Evolutionary conservation across 2,888 invertebrate genomes (phyloP).

Genomic region (Agrotis clavis): DNA sequence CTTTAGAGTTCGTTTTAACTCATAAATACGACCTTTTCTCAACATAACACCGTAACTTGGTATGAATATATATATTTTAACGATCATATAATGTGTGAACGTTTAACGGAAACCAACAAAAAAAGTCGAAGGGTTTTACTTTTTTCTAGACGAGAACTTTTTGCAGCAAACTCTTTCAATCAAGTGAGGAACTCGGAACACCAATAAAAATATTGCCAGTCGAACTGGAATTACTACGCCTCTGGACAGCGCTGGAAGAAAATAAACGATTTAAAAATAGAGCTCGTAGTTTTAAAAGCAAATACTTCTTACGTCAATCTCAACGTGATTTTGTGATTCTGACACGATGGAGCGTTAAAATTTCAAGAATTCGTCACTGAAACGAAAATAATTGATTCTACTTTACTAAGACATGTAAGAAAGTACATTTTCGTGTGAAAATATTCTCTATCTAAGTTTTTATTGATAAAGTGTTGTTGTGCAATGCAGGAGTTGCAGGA

Average conservation of each 20-base stretch:
- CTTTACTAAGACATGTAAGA: conserved; percentile 9
- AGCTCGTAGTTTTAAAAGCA: conserved; percentile 60
- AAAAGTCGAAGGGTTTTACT: conserved; percentile 22
- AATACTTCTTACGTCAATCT: conserved; percentile 58
- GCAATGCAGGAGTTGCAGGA: conserved; percentile 64
- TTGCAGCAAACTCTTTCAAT: conserved; percentile 53
- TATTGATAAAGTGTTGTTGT: conserved; percentile 46
- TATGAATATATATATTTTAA: conserved; percentile 35
- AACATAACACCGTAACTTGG: conserved; percentile 20
- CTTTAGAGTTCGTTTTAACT: conserved; percentile 64
- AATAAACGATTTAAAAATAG: conserved; percentile 69
- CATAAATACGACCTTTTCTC: conserved; percentile 31
- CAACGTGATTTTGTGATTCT: conserved; percentile 15
- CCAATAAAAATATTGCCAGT: conserved; percentile 57
- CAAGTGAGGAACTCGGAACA: conserved; percentile 42
- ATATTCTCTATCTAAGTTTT: conserved; percentile 41
- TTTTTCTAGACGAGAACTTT: conserved; percentile 46
- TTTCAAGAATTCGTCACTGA: conserved; percentile 30
- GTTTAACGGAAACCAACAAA: conserved; percentile 14
- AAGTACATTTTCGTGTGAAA: conserved; percentile 18
- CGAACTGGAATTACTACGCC: conserved; percentile 44
- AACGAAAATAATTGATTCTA: conserved; percentile 11
- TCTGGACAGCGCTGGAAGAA: conserved; percentile 59
- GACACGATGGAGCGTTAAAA: conserved; percentile 25
- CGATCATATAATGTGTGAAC: conserved; percentile 16